Percentiles rank a stretch among this genome's conserved stretches.
Conservation (phyloP, 2,888 invertebrate species). For the Drosophila mercatorum region DNA sequence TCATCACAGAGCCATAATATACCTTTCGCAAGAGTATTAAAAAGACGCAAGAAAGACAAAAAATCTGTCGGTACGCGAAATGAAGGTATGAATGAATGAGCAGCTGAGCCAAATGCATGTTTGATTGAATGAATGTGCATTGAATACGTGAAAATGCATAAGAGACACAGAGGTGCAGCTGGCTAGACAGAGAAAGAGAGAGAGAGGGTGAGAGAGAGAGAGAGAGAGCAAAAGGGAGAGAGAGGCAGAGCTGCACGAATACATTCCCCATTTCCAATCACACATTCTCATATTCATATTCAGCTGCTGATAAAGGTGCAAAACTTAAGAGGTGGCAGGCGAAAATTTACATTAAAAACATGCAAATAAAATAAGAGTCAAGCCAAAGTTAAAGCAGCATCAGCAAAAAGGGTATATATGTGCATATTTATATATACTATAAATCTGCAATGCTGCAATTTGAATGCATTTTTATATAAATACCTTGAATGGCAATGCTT, state of each 20-base stretch:
- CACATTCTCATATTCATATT: conserved; percentile 46
- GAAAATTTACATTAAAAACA: conserved; percentile 44
- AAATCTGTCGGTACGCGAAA: conserved; percentile 56
- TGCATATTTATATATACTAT: background rate
- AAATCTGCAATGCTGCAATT: conserved; percentile 65
- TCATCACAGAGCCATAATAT: background rate
- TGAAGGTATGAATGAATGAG: conserved; percentile 63
- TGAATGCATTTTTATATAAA: conserved; percentile 54
- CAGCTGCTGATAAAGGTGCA: conserved; percentile 42
- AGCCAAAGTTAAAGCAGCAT: conserved; percentile 44
- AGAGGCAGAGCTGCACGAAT: background rate
- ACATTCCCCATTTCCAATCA: conserved; percentile 20
- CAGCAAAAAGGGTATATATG: conserved; percentile 15
- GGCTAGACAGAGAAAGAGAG: background rate
- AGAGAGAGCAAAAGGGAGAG: too few relatives aligned
- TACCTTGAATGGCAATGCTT: background rate
- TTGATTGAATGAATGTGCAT: conserved; percentile 72
- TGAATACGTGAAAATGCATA: conserved; percentile 53
- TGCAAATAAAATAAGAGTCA: conserved; percentile 44
- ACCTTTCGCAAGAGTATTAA: background rate
- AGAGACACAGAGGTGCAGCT: conserved; percentile 15
- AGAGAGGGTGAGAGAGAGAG: too few relatives aligned
- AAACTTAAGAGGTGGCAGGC: conserved; percentile 32
- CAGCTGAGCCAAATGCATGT: conserved; percentile 61
- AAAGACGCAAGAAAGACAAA: conserved; percentile 46